Evolutionary conservation across 2,113 vertebrate species (phyloP), one percentile per base, ranked within the genome.

Genomic region (Spheniscus mendiculus): DNA sequence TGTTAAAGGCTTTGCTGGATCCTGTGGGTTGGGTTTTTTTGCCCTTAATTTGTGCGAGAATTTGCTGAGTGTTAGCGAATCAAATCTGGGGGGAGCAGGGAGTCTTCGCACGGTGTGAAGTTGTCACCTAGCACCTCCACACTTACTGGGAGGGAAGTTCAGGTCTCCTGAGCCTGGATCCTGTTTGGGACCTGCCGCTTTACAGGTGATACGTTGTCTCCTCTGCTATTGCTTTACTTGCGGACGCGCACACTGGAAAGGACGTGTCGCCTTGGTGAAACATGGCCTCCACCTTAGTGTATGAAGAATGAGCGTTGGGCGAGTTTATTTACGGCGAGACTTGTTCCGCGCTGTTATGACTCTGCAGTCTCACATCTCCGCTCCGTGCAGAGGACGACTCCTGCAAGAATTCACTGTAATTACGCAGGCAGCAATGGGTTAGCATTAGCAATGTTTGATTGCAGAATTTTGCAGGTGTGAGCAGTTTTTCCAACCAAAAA

Each of bases 401-500:
- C 15, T 4, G 44, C 69, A 59, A 55, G 77, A 40, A 45, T 18
- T 3, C 0, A 3, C 86, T 77, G 44, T 40, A 17, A 42, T 91
- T 77, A 34, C 26, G 6, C 29, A 18, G 74, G 50, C 87, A 29
- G 77, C 21, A 2, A 11, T 36, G 32, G 82, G 80, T 89, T 8
- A 94, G 36, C 26, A 18, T 10, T 62, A 42, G 88, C 69, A 78
- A 38, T 1, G 42, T 30, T 63, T 87, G 72, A 50, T 13, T 81
- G 93, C 72, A 71, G 6, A 23, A 15, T 71, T 88, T 93, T 78
- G 45, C 44, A 34, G 52, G 34, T 73, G n/a, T 95, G 89, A 94
- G 87, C 90, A 58, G 52, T 74, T 97, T 79, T 66, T 50, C 45
- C 50, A 59, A 84, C 96, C 92, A 95, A 95, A 93, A 97, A 97